Percentiles rank a stretch among this genome's conserved stretches.
phyloP scores from a whole-genome alignment of 2,888 invertebrate species.

The Exocentrus adspersus region DNA sequence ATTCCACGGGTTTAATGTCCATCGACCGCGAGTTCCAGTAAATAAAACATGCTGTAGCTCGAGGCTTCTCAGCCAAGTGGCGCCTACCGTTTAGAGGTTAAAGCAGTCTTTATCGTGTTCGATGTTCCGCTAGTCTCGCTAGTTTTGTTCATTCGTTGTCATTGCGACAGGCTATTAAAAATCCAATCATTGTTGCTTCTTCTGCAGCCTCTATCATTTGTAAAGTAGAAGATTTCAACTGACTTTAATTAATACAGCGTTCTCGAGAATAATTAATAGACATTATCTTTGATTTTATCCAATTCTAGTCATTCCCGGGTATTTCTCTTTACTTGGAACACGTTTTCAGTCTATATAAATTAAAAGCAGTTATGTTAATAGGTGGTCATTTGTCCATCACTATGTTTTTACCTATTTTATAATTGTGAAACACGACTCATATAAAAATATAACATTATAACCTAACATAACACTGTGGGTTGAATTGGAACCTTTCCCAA shows the following conservation, averaged over 20 bases:
- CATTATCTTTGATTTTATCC: slow-evolving; percentile 20
- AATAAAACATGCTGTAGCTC: slow-evolving; percentile 50
- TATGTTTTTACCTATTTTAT: not conserved
- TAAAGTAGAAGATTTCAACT: slow-evolving; percentile 22
- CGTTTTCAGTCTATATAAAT: slow-evolving; percentile 4
- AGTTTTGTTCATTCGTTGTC: slow-evolving; percentile 21
- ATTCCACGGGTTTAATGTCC: slow-evolving; percentile 46
- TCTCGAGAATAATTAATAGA: slow-evolving; percentile 21
- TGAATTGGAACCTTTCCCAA: too few species aligned
- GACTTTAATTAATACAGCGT: slow-evolving; percentile 20
- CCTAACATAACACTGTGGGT: too few species aligned
- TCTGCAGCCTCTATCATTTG: slow-evolving; percentile 18
- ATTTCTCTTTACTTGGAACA: slow-evolving; percentile 9
- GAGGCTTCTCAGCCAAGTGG: slow-evolving; percentile 57
- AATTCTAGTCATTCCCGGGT: slow-evolving; percentile 5
- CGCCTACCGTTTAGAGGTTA: slow-evolving; percentile 59
- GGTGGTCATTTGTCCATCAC: not conserved
- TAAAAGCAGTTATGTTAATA: slow-evolving; percentile 14
- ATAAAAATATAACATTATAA: too few species aligned
- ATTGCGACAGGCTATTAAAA: slow-evolving; percentile 26
- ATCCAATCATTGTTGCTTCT: slow-evolving; percentile 26
- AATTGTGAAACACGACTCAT: too few species aligned
- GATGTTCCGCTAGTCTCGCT: slow-evolving; percentile 39
- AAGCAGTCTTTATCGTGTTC: slow-evolving; percentile 50
- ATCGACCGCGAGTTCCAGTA: slow-evolving; percentile 48